Percentiles rank a stretch among this genome's conserved stretches.
Conservation (phyloP, 2,797 vertebrate species). For the Poeciliopsis presidionis region DNA sequence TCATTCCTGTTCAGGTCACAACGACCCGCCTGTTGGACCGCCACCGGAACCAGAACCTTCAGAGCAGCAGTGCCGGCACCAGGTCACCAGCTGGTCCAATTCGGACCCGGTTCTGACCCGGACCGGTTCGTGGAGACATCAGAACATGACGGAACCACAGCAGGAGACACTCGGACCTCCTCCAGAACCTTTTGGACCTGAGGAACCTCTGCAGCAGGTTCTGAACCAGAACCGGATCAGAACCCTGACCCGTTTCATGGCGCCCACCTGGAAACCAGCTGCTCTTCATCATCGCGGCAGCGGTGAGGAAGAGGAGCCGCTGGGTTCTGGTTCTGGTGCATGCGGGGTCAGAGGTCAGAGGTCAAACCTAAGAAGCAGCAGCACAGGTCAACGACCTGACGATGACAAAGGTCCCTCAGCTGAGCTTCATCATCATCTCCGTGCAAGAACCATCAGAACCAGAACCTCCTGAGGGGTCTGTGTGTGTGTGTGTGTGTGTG, state of each 20-base stretch:
- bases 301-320: neutral
- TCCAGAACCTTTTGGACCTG: neutral
- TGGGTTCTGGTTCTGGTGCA: conserved; percentile 37
- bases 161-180: no score
- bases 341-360: conserved; percentile 28
- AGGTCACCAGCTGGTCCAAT: no score
- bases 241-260: neutral
- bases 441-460: neutral
- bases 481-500: neutral
- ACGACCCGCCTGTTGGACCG: neutral
- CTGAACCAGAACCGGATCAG: neutral
- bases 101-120: no score
- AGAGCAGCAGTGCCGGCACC: no score
- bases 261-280: conserved; percentile 80
- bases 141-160: neutral
- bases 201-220: neutral
- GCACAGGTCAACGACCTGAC: neutral
- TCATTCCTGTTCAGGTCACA: neutral
- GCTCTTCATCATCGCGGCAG: neutral
- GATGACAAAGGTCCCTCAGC: no score
- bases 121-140: no score
- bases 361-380: conserved; percentile 1
- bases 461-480: neutral
- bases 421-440: no score
- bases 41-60: neutral